These are phyloP conservation scores for Pasiphila rectangulata DNA, from an alignment of 2,888 invertebrate genomes.

Conservation along the genomic window DNA sequence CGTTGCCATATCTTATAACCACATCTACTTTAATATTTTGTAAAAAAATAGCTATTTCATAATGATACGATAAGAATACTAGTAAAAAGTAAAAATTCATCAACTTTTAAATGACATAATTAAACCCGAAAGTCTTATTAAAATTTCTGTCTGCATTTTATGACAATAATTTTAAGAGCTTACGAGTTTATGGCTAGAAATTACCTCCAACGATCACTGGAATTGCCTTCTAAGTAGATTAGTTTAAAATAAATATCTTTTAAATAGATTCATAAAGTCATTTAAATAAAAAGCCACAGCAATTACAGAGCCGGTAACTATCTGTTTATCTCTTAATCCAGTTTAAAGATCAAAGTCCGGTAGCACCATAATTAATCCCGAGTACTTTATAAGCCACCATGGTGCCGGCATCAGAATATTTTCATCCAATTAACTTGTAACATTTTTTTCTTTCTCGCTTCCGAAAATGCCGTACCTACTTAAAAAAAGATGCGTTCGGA, in stretches of 20 bases:
- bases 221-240: conserved; percentile 29
- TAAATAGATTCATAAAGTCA: conserved; percentile 31
- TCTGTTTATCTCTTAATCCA: conserved; percentile 47
- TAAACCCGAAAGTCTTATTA: conserved; percentile 13
- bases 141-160: conserved; percentile 5
- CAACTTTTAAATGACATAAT: conserved; percentile 12
- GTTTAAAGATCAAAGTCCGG: conserved; percentile 51
- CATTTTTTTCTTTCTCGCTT: conserved; percentile 78
- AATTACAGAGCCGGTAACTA: conserved; percentile 39
- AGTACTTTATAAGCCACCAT: conserved; percentile 57
- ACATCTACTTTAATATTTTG: too few species aligned
- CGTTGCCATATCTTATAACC: too few species aligned
- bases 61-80: not conserved
- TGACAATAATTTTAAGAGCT: conserved; percentile 13
- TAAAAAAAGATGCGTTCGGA: conserved; percentile 48
- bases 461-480: conserved; percentile 56
- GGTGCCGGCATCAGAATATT: conserved; percentile 62
- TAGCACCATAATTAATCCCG: conserved; percentile 67
- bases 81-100: conserved; percentile 6
- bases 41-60: too few species aligned
- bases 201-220: conserved; percentile 22
- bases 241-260: conserved; percentile 21
- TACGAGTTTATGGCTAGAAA: conserved; percentile 14
- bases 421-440: conserved; percentile 78
- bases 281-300: conserved; percentile 33